Conservation (phyloP, 2,113 vertebrate species). For the Engystomops pustulosus region DNA sequence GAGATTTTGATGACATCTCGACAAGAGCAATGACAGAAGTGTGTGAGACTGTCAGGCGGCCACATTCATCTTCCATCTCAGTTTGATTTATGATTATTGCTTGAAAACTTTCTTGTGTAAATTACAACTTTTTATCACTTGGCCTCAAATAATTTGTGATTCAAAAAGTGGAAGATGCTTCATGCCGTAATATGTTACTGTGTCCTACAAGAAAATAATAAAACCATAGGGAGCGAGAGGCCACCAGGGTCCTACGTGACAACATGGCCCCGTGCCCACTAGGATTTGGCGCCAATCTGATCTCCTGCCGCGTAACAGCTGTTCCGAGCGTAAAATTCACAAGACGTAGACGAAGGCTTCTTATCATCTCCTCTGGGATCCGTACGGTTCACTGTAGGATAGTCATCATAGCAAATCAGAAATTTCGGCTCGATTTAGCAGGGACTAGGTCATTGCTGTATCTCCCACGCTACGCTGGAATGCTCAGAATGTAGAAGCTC, state of each 20-base stretch:
- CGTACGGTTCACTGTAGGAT: not conserved
- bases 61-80: not conserved
- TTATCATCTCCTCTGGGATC: not conserved
- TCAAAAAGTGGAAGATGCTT: not conserved
- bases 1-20: not conserved
- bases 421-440: not conserved
- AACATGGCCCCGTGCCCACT: not conserved
- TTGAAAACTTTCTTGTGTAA: not conserved
- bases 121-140: not conserved
- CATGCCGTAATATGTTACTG: not conserved
- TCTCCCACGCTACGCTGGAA: not conserved
- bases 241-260: not conserved
- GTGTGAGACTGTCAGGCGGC: not conserved
- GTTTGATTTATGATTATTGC: not conserved
- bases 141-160: not conserved
- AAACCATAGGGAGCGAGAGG: not conserved
- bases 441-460: not conserved
- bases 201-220: not conserved
- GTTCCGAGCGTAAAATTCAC: not conserved
- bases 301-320: not conserved
- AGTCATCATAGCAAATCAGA: not conserved
- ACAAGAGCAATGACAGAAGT: not conserved
- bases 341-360: not conserved
- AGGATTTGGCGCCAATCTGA: not conserved
- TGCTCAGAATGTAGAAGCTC: not conserved